These are phyloP conservation scores for Smutsia gigantea DNA, from an alignment of 2,797 vertebrate genomes.

Conservation along the genomic window DNA sequence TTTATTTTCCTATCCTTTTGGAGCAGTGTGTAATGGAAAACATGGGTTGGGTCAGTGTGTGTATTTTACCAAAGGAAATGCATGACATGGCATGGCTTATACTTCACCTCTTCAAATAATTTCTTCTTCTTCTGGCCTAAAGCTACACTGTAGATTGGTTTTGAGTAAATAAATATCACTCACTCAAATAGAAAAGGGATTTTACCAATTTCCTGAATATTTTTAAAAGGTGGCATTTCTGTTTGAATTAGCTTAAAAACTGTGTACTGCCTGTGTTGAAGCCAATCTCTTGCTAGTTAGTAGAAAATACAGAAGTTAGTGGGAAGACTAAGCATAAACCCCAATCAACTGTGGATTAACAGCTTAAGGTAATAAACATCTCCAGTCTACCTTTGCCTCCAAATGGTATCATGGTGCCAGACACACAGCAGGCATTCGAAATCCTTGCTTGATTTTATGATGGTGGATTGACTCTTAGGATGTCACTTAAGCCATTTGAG, in stretches of 20 bases:
- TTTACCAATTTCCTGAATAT: constrained; percentile 27
- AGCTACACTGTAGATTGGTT: constrained; percentile 37
- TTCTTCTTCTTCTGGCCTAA: constrained; percentile 27
- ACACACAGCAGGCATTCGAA: background rate
- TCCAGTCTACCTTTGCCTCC: background rate
- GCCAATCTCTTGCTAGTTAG: background rate
- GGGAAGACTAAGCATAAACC: background rate
- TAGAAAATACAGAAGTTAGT: background rate
- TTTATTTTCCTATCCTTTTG: background rate
- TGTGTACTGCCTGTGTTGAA: background rate
- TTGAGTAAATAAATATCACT: constrained; percentile 38
- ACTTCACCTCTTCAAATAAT: background rate
- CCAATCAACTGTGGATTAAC: background rate
- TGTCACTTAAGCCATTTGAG: background rate
- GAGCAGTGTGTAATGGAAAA: background rate
- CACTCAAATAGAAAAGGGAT: background rate
- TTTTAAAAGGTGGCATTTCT: constrained; percentile 52
- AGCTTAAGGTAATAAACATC: background rate
- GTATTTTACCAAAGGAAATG: background rate
- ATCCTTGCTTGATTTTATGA: background rate
- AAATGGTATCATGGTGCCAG: background rate
- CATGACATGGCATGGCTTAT: background rate
- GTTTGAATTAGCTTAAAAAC: constrained; percentile 1
- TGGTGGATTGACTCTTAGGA: background rate
- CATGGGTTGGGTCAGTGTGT: background rate